A percentile compares a stretch with the other conserved stretches of the same genome.
Evolutionary conservation across 2,888 invertebrate genomes (phyloP).

Genomic region (Notodonta ziczac): DNA sequence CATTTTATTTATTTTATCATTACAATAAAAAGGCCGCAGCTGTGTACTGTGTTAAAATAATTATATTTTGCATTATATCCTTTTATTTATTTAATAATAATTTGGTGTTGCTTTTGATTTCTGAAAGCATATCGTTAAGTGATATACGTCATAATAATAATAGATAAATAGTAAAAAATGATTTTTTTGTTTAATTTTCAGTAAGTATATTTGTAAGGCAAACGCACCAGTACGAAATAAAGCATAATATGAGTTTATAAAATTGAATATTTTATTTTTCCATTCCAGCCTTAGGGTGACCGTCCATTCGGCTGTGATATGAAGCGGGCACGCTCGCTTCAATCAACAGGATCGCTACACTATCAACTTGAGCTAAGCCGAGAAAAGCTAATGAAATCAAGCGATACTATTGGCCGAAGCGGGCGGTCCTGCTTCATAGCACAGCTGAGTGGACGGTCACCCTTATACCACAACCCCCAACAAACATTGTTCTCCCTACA

Average conservation of each 20-base stretch:
- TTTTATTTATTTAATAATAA: constrained; percentile 52
- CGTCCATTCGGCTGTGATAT: no score
- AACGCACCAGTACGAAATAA: constrained; percentile 85
- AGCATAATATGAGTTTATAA: constrained; percentile 80
- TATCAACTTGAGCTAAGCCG: no score
- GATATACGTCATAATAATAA: constrained; percentile 67
- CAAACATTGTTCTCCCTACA: no score
- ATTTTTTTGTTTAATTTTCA: constrained; percentile 66
- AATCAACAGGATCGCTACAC: no score
- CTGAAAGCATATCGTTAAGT: constrained; percentile 75
- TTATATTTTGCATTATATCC: constrained; percentile 41
- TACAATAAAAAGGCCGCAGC: constrained; percentile 40
- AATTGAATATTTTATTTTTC: constrained; percentile 9
- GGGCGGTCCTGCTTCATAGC: no score
- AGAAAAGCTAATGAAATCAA: no score
- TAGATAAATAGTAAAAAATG: constrained; percentile 58
- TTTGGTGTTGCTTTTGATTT: constrained; percentile 61
- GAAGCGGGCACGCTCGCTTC: no score
- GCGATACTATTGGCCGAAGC: no score
- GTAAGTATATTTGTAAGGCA: constrained; percentile 80
- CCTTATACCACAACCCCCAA: no score
- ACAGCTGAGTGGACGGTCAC: no score
- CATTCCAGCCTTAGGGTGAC: no score
- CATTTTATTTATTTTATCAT: constrained; percentile 2
- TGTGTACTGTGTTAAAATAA: constrained; percentile 38